phyloP scores from a whole-genome alignment of 2,888 invertebrate species.

The Parnassius orleans region DNA sequence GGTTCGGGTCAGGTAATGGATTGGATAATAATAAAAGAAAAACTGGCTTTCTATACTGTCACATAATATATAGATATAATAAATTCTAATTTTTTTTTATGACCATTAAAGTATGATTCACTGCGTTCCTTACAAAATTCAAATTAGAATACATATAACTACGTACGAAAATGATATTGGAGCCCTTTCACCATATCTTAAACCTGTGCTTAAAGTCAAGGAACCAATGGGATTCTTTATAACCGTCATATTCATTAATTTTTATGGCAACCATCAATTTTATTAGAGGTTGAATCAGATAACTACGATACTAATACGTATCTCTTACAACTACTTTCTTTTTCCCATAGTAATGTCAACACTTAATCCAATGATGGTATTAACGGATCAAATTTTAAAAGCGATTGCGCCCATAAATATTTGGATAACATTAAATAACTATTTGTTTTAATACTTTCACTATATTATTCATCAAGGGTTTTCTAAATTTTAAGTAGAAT shows the following conservation, averaged over 20 bases:
- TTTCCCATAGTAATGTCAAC: not conserved
- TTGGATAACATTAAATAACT: not conserved
- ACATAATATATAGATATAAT: too few relatives aligned
- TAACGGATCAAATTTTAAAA: not conserved
- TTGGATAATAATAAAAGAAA: too few relatives aligned
- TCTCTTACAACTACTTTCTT: constrained; percentile 14
- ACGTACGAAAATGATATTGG: too few relatives aligned
- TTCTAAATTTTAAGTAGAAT: too few relatives aligned
- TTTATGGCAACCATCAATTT: constrained; percentile 15
- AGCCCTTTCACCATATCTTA: too few relatives aligned
- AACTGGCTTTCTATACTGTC: too few relatives aligned
- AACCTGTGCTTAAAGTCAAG: not conserved
- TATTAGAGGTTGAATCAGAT: not conserved
- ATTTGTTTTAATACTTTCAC: constrained; percentile 9
- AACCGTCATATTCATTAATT: constrained; percentile 2
- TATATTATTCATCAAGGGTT: not conserved
- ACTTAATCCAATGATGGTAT: not conserved
- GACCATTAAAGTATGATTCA: too few relatives aligned
- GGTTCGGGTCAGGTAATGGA: too few relatives aligned
- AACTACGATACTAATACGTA: not conserved
- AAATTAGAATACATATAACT: too few relatives aligned
- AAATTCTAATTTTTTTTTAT: too few relatives aligned
- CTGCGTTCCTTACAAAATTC: too few relatives aligned
- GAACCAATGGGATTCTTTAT: constrained; percentile 6
- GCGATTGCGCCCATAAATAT: constrained; percentile 1